Evolutionary conservation across 2,888 invertebrate species (phyloP), one percentile per base, ranked within the genome.

Genomic region (Oithona nana): DNA sequence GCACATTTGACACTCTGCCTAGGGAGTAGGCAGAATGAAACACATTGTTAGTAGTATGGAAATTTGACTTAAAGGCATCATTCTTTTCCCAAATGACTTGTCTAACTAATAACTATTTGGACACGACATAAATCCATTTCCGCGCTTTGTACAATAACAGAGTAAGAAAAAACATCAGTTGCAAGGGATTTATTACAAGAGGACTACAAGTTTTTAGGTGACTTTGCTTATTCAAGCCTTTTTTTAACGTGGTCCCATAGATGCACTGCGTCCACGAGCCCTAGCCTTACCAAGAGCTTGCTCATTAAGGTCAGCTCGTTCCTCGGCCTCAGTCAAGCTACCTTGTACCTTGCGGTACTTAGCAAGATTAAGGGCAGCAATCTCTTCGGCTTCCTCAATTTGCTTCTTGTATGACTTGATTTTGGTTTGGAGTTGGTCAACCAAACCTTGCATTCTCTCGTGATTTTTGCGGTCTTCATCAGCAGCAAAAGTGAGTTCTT

Each of bases 371-470:
- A 75, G 70, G 62, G 75, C 75, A 64, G 75, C 75, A 64, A 76
- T 73, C 68, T 76, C 75, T 68, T 75, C 75, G n/a, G 97, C 97
- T 77, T 98, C 97, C 74, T 98, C 97, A 74, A 97, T 94, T 82
- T 97, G 97, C 81, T 95, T 88, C 88, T 97, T 97, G 88, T 95
- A 98, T 71, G 94, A 93, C 84, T 97, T 97, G 83, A 98, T 94
- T 86, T 98, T 98, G 79, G 92, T 89, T 80, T 94, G 93, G 71
- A 98, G 84, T 81, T 97, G 97, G 81, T 98, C 98, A 70, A 95
- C 94, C 73, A 97, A 83, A 79, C 97, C 97, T 77, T 95, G 94
- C 86, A 97, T 89, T 73, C 95, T 89, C 76, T 97, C 94, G 80
- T 97, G 94, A 80, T 95, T 95, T 84, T 98, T 98, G 79, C 94